Evolutionary conservation across 2,797 vertebrate species (phyloP).

Genomic region (Tamandua tetradactyla): DNA sequence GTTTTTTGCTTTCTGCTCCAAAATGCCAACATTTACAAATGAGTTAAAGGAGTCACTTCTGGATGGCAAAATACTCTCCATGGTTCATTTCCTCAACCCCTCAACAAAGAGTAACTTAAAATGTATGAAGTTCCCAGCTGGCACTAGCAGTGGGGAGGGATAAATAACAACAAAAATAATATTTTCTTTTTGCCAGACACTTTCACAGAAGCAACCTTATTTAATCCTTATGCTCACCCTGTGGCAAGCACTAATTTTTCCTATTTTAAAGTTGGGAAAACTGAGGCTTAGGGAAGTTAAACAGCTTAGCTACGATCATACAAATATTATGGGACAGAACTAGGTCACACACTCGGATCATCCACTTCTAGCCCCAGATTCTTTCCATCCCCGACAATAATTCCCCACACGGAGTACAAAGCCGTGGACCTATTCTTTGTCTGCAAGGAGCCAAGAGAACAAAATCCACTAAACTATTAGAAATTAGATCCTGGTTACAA

Average conservation of each 20-base stretch:
- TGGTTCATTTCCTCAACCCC: constrained; percentile 63
- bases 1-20: constrained; percentile 32
- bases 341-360: neutral
- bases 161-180: neutral
- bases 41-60: constrained; percentile 57
- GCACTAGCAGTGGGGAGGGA: neutral
- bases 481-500: neutral
- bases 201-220: neutral
- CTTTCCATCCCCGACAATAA: neutral
- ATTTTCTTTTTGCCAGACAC: neutral
- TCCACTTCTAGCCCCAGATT: neutral
- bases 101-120: constrained; percentile 50
- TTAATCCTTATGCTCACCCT: neutral
- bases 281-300: neutral
- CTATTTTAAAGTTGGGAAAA: constrained; percentile 51
- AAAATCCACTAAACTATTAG: neutral
- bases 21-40: constrained; percentile 57
- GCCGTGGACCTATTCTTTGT: neutral
- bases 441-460: neutral
- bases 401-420: neutral
- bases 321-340: neutral
- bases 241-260: neutral
- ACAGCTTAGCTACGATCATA: neutral
- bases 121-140: neutral
- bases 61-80: constrained; percentile 54